Evolutionary conservation across 2,797 vertebrate genomes (phyloP).

Genomic region (Enteromius radiatus): DNA sequence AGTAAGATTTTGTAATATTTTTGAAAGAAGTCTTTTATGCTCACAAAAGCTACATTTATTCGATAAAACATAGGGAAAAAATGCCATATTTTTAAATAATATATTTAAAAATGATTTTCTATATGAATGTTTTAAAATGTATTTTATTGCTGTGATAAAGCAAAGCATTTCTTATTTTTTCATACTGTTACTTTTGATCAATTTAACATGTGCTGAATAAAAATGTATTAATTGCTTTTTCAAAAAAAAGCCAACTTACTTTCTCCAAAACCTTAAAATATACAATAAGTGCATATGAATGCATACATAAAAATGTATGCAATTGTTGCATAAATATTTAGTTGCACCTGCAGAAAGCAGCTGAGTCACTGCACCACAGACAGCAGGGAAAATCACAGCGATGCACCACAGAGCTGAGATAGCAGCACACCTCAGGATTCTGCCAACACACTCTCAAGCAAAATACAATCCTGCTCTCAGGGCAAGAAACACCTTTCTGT

Average conservation of each 20-base stretch:
- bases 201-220: background rate
- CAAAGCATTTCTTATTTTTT: background rate
- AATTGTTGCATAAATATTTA: background rate
- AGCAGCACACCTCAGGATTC: slow-evolving; percentile 28
- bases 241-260: background rate
- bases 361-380: slow-evolving; percentile 58
- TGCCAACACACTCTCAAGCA: slow-evolving; percentile 46
- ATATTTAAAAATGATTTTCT: too few relatives aligned
- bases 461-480: slow-evolving; percentile 52
- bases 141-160: too few relatives aligned
- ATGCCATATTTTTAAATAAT: too few relatives aligned
- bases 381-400: background rate
- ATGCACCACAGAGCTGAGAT: slow-evolving; percentile 45
- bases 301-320: background rate
- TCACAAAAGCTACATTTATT: too few relatives aligned
- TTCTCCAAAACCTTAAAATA: background rate
- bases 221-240: background rate
- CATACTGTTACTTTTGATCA: background rate
- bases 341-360: slow-evolving; percentile 28
- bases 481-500: slow-evolving; percentile 14
- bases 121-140: too few relatives aligned
- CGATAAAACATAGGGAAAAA: too few relatives aligned
- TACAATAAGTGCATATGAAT: background rate
- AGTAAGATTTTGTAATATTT: too few relatives aligned
- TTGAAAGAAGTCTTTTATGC: too few relatives aligned